These are phyloP conservation scores for Channallabes apus DNA, from an alignment of 2,797 vertebrate genomes.

Conservation along the genomic window DNA sequence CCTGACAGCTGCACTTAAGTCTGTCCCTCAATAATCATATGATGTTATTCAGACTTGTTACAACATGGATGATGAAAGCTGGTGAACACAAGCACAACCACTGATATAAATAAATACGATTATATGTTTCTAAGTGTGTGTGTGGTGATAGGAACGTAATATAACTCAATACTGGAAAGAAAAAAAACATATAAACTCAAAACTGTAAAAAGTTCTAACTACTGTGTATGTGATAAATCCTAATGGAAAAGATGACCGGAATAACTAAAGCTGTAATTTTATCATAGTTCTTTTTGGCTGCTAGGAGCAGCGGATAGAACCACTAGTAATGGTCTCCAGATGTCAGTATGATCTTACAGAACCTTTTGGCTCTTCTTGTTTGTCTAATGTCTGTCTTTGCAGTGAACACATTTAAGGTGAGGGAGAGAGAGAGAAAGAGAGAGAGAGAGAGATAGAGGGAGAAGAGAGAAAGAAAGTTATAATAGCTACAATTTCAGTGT, in stretches of 20 bases:
- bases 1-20: background rate
- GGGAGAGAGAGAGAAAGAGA: slow-evolving; percentile 20
- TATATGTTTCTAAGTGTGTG: slow-evolving; percentile 16
- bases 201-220: slow-evolving; percentile 36
- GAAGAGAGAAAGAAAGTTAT: background rate
- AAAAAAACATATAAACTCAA: slow-evolving; percentile 30
- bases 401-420: slow-evolving; percentile 16
- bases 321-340: slow-evolving; percentile 68
- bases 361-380: slow-evolving; percentile 45
- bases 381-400: slow-evolving; percentile 35
- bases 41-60: background rate
- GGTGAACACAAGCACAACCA: slow-evolving; percentile 1
- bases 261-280: slow-evolving; percentile 62
- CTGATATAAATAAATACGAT: slow-evolving; percentile 14
- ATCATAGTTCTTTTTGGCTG: slow-evolving; percentile 45
- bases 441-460: slow-evolving; percentile 33
- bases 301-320: slow-evolving; percentile 55
- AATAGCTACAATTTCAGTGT: slow-evolving; percentile 28
- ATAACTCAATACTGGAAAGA: slow-evolving; percentile 1
- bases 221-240: slow-evolving; percentile 58
- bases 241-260: slow-evolving; percentile 58
- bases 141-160: slow-evolving; percentile 13
- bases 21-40: background rate
- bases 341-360: slow-evolving; percentile 60
- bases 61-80: slow-evolving; percentile 7